These are phyloP conservation scores for Tetanocera ferruginea DNA, from an alignment of 2,888 invertebrate genomes.

Conservation along the genomic window DNA sequence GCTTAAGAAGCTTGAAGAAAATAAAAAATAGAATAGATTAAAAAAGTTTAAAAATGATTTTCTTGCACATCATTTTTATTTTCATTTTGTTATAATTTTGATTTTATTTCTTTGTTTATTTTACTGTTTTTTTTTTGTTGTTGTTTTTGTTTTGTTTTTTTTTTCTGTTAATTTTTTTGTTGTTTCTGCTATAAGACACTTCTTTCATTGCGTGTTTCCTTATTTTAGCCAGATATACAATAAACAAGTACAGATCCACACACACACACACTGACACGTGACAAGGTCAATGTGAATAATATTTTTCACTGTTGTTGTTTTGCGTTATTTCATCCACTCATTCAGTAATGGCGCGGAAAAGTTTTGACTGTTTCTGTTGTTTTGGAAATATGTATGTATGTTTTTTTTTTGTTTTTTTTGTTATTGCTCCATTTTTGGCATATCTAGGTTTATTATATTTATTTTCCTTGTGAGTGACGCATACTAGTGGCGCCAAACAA, in stretches of 20 bases:
- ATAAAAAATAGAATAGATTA: too few species aligned
- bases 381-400: not conserved
- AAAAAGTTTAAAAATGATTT: not conserved
- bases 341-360: too few species aligned
- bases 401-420: too few species aligned
- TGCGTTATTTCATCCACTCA: too few species aligned
- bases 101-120: not conserved
- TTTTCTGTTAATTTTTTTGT: too few species aligned
- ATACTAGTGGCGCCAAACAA: not conserved
- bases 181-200: not conserved
- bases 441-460: not conserved
- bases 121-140: not conserved
- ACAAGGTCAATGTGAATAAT: conserved; percentile 24
- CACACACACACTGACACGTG: conserved; percentile 1
- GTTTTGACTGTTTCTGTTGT: not conserved
- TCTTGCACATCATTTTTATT: not conserved
- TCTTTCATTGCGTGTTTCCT: not conserved
- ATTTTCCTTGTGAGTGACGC: not conserved
- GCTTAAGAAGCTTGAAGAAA: too few species aligned
- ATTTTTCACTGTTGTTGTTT: not conserved
- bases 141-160: not conserved
- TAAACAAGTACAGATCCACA: not conserved
- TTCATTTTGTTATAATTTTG: not conserved
- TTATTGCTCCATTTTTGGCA: not conserved
- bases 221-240: not conserved